Percentiles rank a stretch among this genome's conserved stretches.
Evolutionary conservation across 2,888 invertebrate species (phyloP).

Genomic region (Perdita meconis): DNA sequence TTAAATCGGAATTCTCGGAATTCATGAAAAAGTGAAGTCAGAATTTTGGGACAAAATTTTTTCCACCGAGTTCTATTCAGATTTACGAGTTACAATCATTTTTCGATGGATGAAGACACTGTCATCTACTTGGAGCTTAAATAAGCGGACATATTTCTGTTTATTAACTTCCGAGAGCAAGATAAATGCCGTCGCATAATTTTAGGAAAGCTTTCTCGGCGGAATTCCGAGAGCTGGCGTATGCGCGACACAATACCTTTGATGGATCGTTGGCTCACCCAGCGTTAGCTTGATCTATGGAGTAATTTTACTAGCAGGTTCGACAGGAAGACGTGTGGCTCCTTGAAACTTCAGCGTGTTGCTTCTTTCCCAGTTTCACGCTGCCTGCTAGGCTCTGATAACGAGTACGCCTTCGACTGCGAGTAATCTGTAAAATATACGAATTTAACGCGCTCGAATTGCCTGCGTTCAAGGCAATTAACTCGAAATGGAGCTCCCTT

Average conservation of each 20-base stretch:
- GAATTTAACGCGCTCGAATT: background rate
- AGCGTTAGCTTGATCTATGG: slow-evolving; percentile 22
- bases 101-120: background rate
- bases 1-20: no score
- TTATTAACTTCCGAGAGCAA: slow-evolving; percentile 38
- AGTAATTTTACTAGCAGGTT: slow-evolving; percentile 39
- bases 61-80: no score
- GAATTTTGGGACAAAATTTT: no score
- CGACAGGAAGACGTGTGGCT: slow-evolving; percentile 34
- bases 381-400: background rate
- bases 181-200: slow-evolving; percentile 36
- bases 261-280: slow-evolving; percentile 40
- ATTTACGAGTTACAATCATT: no score
- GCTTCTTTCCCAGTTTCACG: background rate
- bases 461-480: background rate
- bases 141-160: slow-evolving; percentile 17
- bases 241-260: slow-evolving; percentile 18
- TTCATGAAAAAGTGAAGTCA: no score
- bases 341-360: background rate
- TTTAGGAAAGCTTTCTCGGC: slow-evolving; percentile 14
- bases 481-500: no score
- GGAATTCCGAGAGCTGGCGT: slow-evolving; percentile 5
- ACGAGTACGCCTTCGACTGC: background rate
- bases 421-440: background rate
- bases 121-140: slow-evolving; percentile 5